Evolutionary conservation across 2,797 vertebrate genomes (phyloP).

Genomic region (Chloroceryle amazona): DNA sequence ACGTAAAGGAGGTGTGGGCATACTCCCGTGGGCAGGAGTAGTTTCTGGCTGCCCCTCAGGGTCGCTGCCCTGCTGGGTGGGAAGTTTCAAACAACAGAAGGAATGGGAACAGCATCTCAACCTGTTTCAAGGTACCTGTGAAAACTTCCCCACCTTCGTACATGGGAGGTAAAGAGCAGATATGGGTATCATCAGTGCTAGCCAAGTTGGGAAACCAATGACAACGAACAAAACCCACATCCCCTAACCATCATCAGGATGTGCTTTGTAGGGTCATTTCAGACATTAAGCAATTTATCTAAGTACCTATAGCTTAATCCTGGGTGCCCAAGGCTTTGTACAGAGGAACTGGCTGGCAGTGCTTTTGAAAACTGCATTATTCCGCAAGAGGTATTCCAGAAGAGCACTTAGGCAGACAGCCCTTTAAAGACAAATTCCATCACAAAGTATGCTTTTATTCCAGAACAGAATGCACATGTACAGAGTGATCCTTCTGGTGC

Average conservation of each 20-base stretch:
- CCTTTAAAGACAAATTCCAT: not conserved
- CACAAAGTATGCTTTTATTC: constrained; percentile 5
- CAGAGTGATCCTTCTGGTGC: not conserved
- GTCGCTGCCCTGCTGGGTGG: fast-evolving
- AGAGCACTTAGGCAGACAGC: constrained; percentile 5
- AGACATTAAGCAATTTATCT: not conserved
- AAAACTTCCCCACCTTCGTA: not conserved
- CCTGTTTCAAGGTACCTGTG: not conserved
- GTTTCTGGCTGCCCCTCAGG: not conserved
- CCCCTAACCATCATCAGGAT: not conserved
- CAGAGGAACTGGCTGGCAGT: not conserved
- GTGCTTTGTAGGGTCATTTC: fast-evolving
- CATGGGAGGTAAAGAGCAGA: not conserved
- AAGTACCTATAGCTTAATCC: not conserved
- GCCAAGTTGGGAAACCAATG: not conserved
- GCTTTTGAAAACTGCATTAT: constrained; percentile 24
- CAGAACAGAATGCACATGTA: not conserved
- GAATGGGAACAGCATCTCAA: not conserved
- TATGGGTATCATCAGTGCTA: fast-evolving
- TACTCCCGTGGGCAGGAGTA: not conserved
- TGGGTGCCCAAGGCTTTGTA: not conserved
- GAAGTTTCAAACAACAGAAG: not conserved
- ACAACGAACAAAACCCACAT: not conserved
- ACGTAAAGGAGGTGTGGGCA: not conserved
- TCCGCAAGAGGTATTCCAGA: not conserved